Conservation (phyloP, 2,888 invertebrate genomes). For the Erebia aethiops region DNA sequence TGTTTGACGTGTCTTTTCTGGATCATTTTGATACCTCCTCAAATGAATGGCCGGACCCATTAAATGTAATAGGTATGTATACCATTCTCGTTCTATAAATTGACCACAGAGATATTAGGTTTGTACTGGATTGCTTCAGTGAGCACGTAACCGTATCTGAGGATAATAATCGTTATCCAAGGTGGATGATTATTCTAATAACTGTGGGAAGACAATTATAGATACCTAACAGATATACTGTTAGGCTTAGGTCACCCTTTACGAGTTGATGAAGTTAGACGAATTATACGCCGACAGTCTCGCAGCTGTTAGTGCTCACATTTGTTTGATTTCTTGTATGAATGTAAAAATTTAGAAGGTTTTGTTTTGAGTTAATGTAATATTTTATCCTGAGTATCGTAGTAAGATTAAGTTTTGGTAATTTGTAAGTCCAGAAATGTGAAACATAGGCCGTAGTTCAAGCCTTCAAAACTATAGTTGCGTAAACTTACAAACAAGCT, state of each 20-base stretch:
- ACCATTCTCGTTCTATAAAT: conserved; percentile 5
- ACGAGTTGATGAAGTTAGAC: not conserved
- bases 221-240: not conserved
- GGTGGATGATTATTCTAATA: conserved; percentile 19
- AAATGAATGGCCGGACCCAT: too few relatives aligned
- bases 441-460: too few relatives aligned
- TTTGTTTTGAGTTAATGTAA: too few relatives aligned
- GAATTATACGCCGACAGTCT: not conserved
- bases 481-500: not conserved
- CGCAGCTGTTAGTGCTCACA: not conserved
- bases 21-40: too few relatives aligned
- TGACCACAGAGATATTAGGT: conserved; percentile 6
- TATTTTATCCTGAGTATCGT: too few relatives aligned
- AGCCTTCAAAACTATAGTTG: not conserved
- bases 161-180: conserved; percentile 17
- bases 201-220: conserved; percentile 3
- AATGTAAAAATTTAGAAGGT: not conserved
- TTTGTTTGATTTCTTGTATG: not conserved
- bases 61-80: not conserved
- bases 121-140: conserved; percentile 10
- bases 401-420: too few relatives aligned
- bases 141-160: conserved; percentile 11
- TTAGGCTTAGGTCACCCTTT: not conserved
- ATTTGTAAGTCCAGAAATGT: not conserved
- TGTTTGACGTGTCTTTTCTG: too few relatives aligned